phyloP scores from a whole-genome alignment of 2,797 vertebrate species.

The Ceryle rudis region DNA sequence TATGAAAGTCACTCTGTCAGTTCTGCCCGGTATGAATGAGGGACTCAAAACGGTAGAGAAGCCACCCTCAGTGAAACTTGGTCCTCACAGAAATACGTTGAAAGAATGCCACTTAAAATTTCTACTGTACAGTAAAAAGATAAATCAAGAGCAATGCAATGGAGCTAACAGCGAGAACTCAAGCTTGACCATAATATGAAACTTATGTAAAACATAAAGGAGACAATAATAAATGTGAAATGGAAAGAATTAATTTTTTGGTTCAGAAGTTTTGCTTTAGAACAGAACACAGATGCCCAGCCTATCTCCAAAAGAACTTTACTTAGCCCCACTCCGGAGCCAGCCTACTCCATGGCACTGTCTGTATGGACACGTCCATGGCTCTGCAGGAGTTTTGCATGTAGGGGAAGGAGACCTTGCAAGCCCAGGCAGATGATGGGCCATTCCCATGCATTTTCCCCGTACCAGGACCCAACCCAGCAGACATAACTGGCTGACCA shows the following conservation, averaged over 20 bases:
- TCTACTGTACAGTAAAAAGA: neutral
- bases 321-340: neutral
- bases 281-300: neutral
- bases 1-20: neutral
- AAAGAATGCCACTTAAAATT: neutral
- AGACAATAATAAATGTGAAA: neutral
- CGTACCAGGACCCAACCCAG: neutral
- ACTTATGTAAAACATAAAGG: neutral
- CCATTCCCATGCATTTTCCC: neutral
- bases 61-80: neutral
- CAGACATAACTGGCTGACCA: neutral
- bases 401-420: neutral
- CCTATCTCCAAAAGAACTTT: neutral
- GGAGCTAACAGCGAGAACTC: neutral
- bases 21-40: neutral
- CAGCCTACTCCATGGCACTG: rapidly evolving
- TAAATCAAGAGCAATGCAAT: neutral
- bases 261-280: neutral
- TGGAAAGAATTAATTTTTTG: neutral
- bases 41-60: neutral
- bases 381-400: rapidly evolving
- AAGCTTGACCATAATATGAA: neutral
- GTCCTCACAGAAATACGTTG: neutral
- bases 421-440: neutral
- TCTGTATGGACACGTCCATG: neutral